These are phyloP conservation scores for Podabrus alpinus DNA, from an alignment of 2,888 invertebrate genomes.

Conservation along the genomic window DNA sequence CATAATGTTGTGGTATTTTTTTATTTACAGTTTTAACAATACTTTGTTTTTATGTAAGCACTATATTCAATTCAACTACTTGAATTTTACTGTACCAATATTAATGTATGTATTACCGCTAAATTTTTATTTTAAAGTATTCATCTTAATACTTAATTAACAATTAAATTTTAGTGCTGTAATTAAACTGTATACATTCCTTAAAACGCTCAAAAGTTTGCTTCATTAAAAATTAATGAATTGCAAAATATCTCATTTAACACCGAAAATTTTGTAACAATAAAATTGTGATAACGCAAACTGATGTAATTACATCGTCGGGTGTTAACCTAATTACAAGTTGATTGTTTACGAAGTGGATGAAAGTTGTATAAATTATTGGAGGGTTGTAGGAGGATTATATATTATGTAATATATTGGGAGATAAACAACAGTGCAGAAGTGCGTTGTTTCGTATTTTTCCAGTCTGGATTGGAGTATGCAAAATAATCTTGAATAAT, in stretches of 20 bases:
- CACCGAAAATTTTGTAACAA: background rate
- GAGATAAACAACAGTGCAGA: background rate
- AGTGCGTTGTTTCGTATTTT: background rate
- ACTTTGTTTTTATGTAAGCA: no score
- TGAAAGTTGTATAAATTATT: background rate
- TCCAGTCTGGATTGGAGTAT: background rate
- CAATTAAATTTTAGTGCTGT: background rate
- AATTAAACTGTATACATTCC: background rate
- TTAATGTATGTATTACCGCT: background rate
- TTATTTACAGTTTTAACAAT: no score
- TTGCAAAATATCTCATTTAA: background rate
- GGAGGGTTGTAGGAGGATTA: background rate
- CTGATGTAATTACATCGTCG: background rate
- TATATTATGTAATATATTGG: background rate
- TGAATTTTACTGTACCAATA: background rate
- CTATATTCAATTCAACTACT: no score
- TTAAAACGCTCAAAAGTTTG: background rate
- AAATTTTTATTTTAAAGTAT: background rate
- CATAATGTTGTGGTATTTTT: no score
- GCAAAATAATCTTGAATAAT: background rate
- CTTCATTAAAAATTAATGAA: background rate
- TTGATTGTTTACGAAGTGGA: background rate
- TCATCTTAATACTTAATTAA: background rate
- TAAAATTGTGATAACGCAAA: background rate
- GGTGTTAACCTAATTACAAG: background rate